Evolutionary conservation across 2,113 vertebrate genomes (phyloP).

Genomic region (Halcyon malimbica): DNA sequence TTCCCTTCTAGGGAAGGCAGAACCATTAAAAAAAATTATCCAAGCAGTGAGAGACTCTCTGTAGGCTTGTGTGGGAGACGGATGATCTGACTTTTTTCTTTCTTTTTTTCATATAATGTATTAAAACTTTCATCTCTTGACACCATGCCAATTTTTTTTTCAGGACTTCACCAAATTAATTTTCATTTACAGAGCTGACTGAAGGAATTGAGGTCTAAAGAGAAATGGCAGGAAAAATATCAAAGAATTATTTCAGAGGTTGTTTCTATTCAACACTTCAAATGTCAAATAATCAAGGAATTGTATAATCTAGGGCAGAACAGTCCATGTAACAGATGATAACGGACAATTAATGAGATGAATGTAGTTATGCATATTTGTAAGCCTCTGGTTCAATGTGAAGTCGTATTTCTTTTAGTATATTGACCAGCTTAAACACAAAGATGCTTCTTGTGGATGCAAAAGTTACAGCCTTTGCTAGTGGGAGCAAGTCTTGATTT

Average conservation of each 20-base stretch:
- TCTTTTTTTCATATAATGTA: not conserved
- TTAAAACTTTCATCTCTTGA: slow-evolving; percentile 11
- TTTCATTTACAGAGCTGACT: not conserved
- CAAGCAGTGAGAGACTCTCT: not conserved
- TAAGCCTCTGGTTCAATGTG: not conserved
- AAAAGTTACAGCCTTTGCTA: not conserved
- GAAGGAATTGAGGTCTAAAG: not conserved
- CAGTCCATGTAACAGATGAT: not conserved
- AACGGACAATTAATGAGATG: not conserved
- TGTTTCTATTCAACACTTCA: not conserved
- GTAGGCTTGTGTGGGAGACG: not conserved
- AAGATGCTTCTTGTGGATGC: not conserved
- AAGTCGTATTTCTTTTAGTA: not conserved
- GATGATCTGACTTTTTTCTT: slow-evolving; percentile 21
- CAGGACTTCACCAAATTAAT: not conserved
- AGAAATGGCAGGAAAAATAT: not conserved
- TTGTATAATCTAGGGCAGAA: not conserved
- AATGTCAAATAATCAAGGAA: not conserved
- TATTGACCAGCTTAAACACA: not conserved
- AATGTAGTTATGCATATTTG: not conserved
- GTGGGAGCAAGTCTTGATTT: not conserved
- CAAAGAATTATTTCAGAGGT: not conserved
- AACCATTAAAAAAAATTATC: not conserved
- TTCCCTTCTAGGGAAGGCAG: not conserved
- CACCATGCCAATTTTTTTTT: not conserved